phyloP scores from a whole-genome alignment of 2,797 vertebrate species.

The Anabas testudineus region DNA sequence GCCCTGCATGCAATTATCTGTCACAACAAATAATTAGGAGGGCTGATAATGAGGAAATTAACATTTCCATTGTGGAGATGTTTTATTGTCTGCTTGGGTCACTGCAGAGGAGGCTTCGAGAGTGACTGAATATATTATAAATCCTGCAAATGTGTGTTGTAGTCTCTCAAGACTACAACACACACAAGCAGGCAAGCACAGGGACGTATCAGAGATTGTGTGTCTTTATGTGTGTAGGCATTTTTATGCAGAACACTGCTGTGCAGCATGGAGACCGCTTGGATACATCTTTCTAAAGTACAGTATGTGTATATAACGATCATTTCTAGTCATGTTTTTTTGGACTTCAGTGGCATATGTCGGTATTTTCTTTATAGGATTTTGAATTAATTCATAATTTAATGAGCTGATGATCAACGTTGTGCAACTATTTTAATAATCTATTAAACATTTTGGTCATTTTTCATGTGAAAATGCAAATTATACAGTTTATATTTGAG shows the following conservation, averaged over 20 bases:
- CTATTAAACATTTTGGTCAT: too few species aligned
- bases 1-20: slow-evolving; percentile 97
- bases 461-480: too few species aligned
- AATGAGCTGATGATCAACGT: too few species aligned
- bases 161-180: slow-evolving; percentile 58
- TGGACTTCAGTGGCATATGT: too few species aligned
- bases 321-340: too few species aligned
- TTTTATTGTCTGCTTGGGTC: slow-evolving; percentile 79
- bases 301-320: too few species aligned
- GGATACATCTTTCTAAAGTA: background rate
- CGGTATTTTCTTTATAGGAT: too few species aligned
- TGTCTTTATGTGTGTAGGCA: slow-evolving; percentile 52
- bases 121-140: slow-evolving; percentile 68
- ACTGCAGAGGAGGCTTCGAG: slow-evolving; percentile 66
- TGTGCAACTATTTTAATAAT: too few species aligned
- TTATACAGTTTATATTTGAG: too few species aligned
- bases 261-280: background rate
- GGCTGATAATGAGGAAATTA: slow-evolving; percentile 96
- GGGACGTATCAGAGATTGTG: slow-evolving; percentile 13
- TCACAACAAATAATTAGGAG: slow-evolving; percentile 99
- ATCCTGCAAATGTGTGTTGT: slow-evolving; percentile 37
- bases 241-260: slow-evolving; percentile 35
- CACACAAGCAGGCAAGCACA: slow-evolving; percentile 57
- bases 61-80: slow-evolving; percentile 94
- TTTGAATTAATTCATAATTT: too few species aligned